A percentile compares a stretch with the other conserved stretches of the same genome.
These are phyloP conservation scores for Xenopus tropicalis DNA, from an alignment of 2,113 vertebrate species.

Conservation along the genomic window DNA sequence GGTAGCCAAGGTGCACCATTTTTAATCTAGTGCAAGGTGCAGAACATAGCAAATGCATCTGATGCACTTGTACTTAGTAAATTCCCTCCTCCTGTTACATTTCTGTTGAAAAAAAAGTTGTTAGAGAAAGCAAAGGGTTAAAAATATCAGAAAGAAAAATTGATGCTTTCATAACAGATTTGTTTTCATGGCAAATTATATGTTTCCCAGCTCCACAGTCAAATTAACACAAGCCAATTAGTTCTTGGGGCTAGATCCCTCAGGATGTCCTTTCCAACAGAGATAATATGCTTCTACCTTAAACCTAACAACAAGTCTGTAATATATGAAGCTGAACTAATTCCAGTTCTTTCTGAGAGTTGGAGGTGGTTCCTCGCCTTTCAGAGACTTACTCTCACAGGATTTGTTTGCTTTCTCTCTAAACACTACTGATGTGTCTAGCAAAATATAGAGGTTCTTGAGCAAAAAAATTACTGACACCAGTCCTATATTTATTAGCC, in stretches of 20 bases:
- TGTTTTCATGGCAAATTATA: too few relatives aligned
- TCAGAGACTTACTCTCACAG: slow-evolving; percentile 7
- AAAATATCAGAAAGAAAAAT: too few relatives aligned
- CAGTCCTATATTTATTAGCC: slow-evolving; percentile 22
- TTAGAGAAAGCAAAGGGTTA: too few relatives aligned
- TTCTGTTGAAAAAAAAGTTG: too few relatives aligned
- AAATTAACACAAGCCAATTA: slow-evolving; percentile 37
- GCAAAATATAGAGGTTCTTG: not conserved
- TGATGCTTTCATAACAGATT: too few relatives aligned
- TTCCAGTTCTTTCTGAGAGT: slow-evolving; percentile 30
- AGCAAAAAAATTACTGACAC: slow-evolving; percentile 17
- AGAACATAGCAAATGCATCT: too few relatives aligned
- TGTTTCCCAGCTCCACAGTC: not conserved
- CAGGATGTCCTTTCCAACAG: slow-evolving; percentile 17
- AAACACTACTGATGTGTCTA: not conserved
- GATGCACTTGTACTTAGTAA: too few relatives aligned
- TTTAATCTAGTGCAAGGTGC: too few relatives aligned
- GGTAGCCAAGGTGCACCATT: too few relatives aligned
- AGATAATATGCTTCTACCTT: slow-evolving; percentile 29
- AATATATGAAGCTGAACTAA: slow-evolving; percentile 42
- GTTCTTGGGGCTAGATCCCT: slow-evolving; percentile 19
- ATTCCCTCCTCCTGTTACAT: too few relatives aligned
- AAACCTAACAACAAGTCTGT: slow-evolving; percentile 26
- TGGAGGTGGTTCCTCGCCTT: not conserved
- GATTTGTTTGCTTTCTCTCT: slow-evolving; percentile 11